Conservation (phyloP, 2,797 vertebrate species). For the Parambassis ranga region DNA sequence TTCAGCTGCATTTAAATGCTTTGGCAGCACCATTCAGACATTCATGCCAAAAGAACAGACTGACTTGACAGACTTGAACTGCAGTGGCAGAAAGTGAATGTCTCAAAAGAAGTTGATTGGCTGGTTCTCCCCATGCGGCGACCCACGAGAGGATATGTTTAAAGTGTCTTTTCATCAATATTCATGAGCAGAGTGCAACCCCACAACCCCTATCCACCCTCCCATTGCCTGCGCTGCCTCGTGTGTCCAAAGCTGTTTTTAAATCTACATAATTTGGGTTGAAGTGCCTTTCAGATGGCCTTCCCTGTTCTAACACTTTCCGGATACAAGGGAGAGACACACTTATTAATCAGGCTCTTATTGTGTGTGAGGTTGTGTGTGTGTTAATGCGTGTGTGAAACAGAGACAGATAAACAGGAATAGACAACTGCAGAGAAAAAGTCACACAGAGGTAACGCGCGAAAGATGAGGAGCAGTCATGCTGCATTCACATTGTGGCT, state of each 20-base stretch:
- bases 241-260: conserved; percentile 76
- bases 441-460: not conserved
- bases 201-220: conserved; percentile 14
- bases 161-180: conserved; percentile 73
- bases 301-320: conserved; percentile 72
- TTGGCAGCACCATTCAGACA: not conserved
- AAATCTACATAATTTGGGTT: conserved; percentile 82
- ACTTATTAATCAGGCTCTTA: conserved; percentile 78
- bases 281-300: conserved; percentile 82
- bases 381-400: conserved; percentile 4
- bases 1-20: conserved; percentile 10
- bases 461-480: not conserved
- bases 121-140: conserved; percentile 49
- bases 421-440: not conserved
- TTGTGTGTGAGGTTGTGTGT: conserved; percentile 27
- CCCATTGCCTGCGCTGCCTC: conserved; percentile 57
- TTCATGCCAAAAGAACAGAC: not conserved
- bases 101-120: conserved; percentile 60
- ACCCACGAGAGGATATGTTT: conserved; percentile 64
- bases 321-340: conserved; percentile 66
- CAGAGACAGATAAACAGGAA: conserved; percentile 1
- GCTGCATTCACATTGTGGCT: not conserved
- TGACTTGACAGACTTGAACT: conserved; percentile 14
- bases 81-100: conserved; percentile 3
- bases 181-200: conserved; percentile 59